Percentiles rank a stretch among this genome's conserved stretches.
These are phyloP conservation scores for Penaeus monodon DNA, from an alignment of 2,888 invertebrate genomes.

Conservation along the genomic window DNA sequence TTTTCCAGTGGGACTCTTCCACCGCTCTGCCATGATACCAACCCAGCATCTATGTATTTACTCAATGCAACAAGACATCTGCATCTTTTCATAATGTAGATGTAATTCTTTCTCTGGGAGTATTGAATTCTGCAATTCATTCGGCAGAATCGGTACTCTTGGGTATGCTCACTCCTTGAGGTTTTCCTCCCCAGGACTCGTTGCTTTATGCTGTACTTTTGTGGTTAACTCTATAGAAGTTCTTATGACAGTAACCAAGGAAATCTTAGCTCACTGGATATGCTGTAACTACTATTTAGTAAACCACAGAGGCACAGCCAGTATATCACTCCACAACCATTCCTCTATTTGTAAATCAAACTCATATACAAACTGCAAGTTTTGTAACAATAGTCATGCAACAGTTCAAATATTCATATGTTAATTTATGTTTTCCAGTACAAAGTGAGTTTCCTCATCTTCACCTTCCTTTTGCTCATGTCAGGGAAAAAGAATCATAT, in stretches of 20 bases:
- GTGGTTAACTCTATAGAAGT: conserved; percentile 12
- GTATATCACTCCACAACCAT: conserved; percentile 17
- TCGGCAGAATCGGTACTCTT: background rate
- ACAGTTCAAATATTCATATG: conserved; percentile 26
- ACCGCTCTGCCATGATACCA: conserved; percentile 18
- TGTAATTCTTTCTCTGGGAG: background rate
- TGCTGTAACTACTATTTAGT: background rate
- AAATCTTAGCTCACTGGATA: too few relatives aligned
- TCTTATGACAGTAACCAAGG: background rate
- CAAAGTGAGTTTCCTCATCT: conserved; percentile 26
- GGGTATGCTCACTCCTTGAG: conserved; percentile 22
- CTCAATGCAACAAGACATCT: background rate
- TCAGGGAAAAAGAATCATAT: background rate
- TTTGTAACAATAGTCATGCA: conserved; percentile 31
- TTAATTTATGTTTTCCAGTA: conserved; percentile 32
- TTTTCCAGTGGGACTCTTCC: conserved; percentile 9
- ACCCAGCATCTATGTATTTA: conserved; percentile 7
- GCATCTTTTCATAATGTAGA: conserved; percentile 1
- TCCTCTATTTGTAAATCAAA: conserved; percentile 27
- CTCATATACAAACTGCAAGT: conserved; percentile 25
- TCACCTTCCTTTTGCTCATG: conserved; percentile 16
- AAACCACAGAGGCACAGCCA: conserved; percentile 2
- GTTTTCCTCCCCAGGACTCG: conserved; percentile 21
- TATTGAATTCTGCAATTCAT: background rate
- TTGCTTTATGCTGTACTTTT: conserved; percentile 29